phyloP scores from a whole-genome alignment of 1,140 invertebrate species.

The Oreohelix idahoensis region DNA sequence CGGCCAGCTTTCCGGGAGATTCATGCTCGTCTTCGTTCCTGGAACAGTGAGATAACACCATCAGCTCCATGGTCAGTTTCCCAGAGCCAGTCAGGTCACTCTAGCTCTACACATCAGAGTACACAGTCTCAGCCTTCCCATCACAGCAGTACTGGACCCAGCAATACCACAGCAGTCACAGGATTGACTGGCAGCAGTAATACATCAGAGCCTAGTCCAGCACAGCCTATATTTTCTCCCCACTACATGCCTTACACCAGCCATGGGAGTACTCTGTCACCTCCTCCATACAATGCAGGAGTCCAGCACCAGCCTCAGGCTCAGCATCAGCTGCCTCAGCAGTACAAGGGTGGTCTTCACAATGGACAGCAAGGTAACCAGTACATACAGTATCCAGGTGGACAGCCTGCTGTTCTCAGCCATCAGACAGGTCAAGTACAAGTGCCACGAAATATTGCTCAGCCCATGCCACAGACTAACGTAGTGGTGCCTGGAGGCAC shows the following conservation, averaged over 20 bases:
- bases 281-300: conserved; percentile 35
- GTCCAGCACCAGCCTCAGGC: conserved; percentile 5
- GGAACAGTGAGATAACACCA: conserved; percentile 73
- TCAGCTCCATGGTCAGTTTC: conserved; percentile 62
- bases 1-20: conserved; percentile 88
- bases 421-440: conserved; percentile 31
- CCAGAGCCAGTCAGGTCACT: conserved; percentile 70
- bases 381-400: conserved; percentile 37
- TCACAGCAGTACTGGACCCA: conserved; percentile 77
- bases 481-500: not conserved
- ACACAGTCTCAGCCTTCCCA: conserved; percentile 74
- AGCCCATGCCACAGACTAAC: not conserved
- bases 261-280: conserved; percentile 34
- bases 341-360: conserved; percentile 18
- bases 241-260: conserved; percentile 48
- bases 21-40: conserved; percentile 80
- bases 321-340: conserved; percentile 22
- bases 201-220: conserved; percentile 55
- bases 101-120: conserved; percentile 71
- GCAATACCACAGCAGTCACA: conserved; percentile 77
- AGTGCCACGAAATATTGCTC: not conserved
- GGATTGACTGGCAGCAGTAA: conserved; percentile 68
- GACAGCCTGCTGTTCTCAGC: conserved; percentile 40
- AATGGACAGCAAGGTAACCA: conserved; percentile 27
- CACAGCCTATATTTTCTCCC: conserved; percentile 41